These are phyloP conservation scores for Hypercompe scribonia DNA, from an alignment of 2,888 invertebrate species.

Conservation along the genomic window DNA sequence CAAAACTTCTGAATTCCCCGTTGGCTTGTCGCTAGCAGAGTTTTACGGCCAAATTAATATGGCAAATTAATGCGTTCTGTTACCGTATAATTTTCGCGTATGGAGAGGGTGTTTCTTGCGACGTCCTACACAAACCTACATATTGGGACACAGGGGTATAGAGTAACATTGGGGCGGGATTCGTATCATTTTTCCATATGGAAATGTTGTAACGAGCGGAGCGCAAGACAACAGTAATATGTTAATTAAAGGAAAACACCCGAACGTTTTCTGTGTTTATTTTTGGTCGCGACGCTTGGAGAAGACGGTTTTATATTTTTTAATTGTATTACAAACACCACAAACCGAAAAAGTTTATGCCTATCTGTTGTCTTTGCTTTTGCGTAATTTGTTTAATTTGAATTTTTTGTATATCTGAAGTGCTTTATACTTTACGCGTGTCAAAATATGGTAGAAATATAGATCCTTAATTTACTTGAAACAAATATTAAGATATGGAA, in stretches of 20 bases:
- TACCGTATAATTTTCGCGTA: conserved; percentile 84
- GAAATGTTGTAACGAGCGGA: conserved; percentile 81
- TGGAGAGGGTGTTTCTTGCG: conserved; percentile 79
- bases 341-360: conserved; percentile 20
- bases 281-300: conserved; percentile 73
- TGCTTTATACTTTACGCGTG: neutral
- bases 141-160: conserved; percentile 55
- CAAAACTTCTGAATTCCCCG: conserved; percentile 81
- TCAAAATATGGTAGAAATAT: neutral
- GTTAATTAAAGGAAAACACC: conserved; percentile 85
- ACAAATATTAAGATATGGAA: neutral
- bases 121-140: conserved; percentile 59
- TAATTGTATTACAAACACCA: conserved; percentile 44
- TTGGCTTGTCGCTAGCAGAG: conserved; percentile 84
- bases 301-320: conserved; percentile 47
- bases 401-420: neutral
- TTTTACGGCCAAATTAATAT: conserved; percentile 88
- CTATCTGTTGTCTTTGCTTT: neutral
- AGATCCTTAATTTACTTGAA: neutral
- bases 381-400: neutral
- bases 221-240: conserved; percentile 84
- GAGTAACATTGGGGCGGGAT: conserved; percentile 65
- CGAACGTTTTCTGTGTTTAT: conserved; percentile 74
- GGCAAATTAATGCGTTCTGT: conserved; percentile 86
- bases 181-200: conserved; percentile 86